phyloP scores from a whole-genome alignment of 1,140 invertebrate genomes.

The Drosophila ananassae region DNA sequence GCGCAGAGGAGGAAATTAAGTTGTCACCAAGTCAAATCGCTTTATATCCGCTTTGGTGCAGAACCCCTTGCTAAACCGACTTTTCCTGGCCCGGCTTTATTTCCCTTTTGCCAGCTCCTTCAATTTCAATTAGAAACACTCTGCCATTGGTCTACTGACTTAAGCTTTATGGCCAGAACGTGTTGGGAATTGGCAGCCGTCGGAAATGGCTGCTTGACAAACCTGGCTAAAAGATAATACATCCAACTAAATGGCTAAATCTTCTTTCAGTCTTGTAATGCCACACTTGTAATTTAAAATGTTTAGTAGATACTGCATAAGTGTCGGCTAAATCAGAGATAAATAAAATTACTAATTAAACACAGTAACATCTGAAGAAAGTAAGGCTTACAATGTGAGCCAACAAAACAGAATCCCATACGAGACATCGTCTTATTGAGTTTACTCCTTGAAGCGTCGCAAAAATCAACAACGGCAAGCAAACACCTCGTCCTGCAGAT shows the following conservation, averaged over 20 bases:
- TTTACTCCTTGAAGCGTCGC: constrained; percentile 1
- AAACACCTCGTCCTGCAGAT: constrained; percentile 13
- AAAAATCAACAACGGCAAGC: constrained; percentile 26
- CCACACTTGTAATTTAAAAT: neutral
- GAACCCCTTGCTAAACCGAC: constrained; percentile 13
- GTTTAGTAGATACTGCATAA: neutral
- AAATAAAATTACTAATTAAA: neutral
- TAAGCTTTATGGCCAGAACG: constrained; percentile 55
- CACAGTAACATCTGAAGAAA: neutral
- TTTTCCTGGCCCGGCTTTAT: constrained; percentile 9
- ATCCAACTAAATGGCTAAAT: constrained; percentile 3
- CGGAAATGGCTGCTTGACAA: constrained; percentile 42
- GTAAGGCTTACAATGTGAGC: neutral
- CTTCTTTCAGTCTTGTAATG: neutral
- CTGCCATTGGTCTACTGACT: constrained; percentile 57
- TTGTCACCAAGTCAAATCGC: constrained; percentile 40
- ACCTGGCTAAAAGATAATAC: constrained; percentile 38
- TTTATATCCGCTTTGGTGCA: constrained; percentile 29
- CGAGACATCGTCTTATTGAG: neutral
- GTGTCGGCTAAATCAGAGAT: neutral
- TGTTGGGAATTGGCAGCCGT: constrained; percentile 55
- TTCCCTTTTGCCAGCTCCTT: constrained; percentile 19
- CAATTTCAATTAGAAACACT: constrained; percentile 74
- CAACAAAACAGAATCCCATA: neutral
- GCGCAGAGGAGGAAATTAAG: constrained; percentile 32